Percentiles rank a stretch among this genome's conserved stretches.
phyloP scores from a whole-genome alignment of 2,888 invertebrate species.

The Allygus modestus region DNA sequence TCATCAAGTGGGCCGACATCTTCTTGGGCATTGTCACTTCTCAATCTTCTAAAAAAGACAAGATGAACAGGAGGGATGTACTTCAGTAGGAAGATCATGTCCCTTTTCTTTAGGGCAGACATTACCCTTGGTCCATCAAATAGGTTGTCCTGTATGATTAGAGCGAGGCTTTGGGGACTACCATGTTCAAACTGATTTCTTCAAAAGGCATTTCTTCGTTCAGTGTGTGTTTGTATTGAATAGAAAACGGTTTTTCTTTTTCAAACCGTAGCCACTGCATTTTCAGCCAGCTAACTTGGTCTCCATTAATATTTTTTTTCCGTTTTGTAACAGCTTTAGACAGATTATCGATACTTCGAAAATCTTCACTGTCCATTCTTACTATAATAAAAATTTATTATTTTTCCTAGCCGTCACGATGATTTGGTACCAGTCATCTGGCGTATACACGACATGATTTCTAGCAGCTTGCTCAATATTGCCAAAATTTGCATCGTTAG shows the following conservation, averaged over 20 bases:
- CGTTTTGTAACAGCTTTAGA: slow-evolving; percentile 45
- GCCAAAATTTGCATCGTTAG: slow-evolving; percentile 57
- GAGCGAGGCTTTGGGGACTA: slow-evolving; percentile 38
- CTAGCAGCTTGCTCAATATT: slow-evolving; percentile 30
- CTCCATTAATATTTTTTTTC: slow-evolving; percentile 49
- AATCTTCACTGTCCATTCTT: slow-evolving; percentile 21
- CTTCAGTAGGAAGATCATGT: slow-evolving; percentile 59
- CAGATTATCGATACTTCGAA: slow-evolving; percentile 24
- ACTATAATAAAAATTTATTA: slow-evolving; percentile 47
- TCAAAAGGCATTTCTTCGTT: slow-evolving; percentile 51
- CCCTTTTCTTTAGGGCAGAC: slow-evolving; percentile 55
- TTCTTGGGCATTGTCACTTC: slow-evolving; percentile 33
- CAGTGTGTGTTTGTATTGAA: slow-evolving; percentile 56
- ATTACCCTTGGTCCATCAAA: slow-evolving; percentile 37
- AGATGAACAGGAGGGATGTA: slow-evolving; percentile 60
- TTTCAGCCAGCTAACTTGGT: slow-evolving; percentile 50
- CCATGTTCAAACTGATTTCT: slow-evolving; percentile 42
- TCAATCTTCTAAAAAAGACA: slow-evolving; percentile 48
- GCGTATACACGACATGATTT: slow-evolving; percentile 15
- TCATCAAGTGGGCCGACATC: slow-evolving; percentile 44
- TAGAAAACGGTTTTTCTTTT: slow-evolving; percentile 47
- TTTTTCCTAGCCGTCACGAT: slow-evolving; percentile 42
- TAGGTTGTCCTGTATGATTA: slow-evolving; percentile 24
- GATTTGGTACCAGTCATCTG: slow-evolving; percentile 56
- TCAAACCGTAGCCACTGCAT: slow-evolving; percentile 57